These are phyloP conservation scores for Sebastolobus altivelis DNA, from an alignment of 2,797 vertebrate species.

Conservation along the genomic window DNA sequence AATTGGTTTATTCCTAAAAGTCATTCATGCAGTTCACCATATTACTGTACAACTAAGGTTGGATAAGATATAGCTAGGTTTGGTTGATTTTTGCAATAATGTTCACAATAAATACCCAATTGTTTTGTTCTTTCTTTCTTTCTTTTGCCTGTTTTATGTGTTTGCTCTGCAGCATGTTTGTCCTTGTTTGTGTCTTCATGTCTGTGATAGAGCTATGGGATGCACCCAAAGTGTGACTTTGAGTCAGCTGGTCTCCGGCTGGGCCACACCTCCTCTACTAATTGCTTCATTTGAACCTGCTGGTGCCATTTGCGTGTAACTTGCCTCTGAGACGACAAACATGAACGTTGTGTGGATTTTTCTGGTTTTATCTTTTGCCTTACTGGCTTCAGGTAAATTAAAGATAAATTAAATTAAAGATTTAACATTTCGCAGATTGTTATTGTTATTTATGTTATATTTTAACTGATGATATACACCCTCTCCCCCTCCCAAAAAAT, in stretches of 20 bases:
- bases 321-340: neutral
- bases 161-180: neutral
- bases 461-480: neutral
- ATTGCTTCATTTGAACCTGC: neutral
- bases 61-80: no score
- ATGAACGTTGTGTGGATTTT: constrained; percentile 26
- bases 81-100: neutral
- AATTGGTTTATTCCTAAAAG: neutral
- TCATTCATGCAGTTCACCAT: neutral
- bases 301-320: neutral
- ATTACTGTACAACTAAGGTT: neutral
- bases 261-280: constrained; percentile 42
- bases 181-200: neutral
- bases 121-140: neutral
- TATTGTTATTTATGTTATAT: neutral
- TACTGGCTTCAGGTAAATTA: constrained; percentile 59
- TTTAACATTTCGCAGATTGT: neutral
- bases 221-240: neutral
- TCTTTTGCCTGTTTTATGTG: neutral
- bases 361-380: constrained; percentile 28
- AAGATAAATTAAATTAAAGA: neutral
- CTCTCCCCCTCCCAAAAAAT: neutral
- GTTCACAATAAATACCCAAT: neutral
- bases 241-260: neutral
- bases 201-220: neutral